Base-by-base conservation (phyloP, 2,888 invertebrate species). In the Actias luna region DNA sequence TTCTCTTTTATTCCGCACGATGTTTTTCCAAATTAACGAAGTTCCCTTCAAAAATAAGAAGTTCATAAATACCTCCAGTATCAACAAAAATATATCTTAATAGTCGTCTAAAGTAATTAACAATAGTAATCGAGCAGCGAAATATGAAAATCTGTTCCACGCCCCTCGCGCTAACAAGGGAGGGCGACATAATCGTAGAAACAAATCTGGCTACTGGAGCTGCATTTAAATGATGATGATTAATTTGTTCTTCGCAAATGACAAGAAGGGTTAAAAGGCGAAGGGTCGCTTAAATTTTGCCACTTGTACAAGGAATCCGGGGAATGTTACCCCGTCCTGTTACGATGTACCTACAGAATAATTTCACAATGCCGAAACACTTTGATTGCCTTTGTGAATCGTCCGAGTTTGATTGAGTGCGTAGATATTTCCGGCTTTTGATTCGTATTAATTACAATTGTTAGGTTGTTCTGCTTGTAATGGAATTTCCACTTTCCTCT, bases 221-320 rank as follows among this genome's bases (percentile, higher is more conserved):
- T 88, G 92, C 90, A 92, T 92, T 87, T 89, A 92, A 92, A 92
- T 92, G 92, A 92, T 89, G 89, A 91, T 92, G 92, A 92, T 92
- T 92, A 92, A 92, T 92, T 91, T 90, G 92, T 90, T 89, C 90
- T 84, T 86, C 87, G 82, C 84, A 84, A 91, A 92, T 91, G 91
- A 92, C 91, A 88, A 85, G 91, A 92, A 92, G 92, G 92, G 92
- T 92, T 92, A 90, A 89, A 87, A 82, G 84, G 78, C 84, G 83
- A 78, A 82, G 85, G 89, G 83, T 77, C 64, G 71, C 68, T 68
- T 62, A 83, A 84, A 87, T 87, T 83, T 78, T 76, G 85, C 79
- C 85, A 88, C 89, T 89, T 88, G 87, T 83, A 79, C 82, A 68
- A 75, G 79, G 84, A 85, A 89, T 88, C 76, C 77, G 76, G 77